A percentile compares a stretch with the other conserved stretches of the same genome.
Conservation (phyloP, 2,797 vertebrate genomes). For the Vultur gryphus region DNA sequence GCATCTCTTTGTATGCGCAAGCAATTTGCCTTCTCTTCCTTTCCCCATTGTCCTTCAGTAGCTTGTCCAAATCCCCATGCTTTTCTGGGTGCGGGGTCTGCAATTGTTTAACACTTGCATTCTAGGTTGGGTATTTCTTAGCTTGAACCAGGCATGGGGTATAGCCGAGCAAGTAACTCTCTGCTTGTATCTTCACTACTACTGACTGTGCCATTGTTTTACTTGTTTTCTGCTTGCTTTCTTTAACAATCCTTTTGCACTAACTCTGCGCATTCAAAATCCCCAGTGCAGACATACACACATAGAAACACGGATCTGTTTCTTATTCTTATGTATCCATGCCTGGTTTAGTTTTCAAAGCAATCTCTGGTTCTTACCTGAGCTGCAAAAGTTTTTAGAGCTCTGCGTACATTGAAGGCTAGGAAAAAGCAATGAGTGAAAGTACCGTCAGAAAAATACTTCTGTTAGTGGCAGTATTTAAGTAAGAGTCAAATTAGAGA, state of each 20-base stretch:
- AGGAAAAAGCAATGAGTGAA: constrained; percentile 19
- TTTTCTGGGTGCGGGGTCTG: background rate
- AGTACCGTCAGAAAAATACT: background rate
- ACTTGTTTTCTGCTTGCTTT: background rate
- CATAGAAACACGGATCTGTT: fast-evolving
- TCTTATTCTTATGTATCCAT: background rate
- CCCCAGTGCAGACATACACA: background rate
- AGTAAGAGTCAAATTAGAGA: background rate
- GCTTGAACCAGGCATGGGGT: background rate
- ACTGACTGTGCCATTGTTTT: background rate
- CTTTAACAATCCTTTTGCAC: background rate
- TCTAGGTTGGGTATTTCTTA: background rate
- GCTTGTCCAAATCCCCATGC: background rate
- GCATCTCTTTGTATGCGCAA: background rate
- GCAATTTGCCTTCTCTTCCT: background rate
- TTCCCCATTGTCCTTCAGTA: background rate
- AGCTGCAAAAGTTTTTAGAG: background rate
- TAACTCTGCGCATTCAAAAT: background rate
- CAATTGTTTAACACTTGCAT: background rate
- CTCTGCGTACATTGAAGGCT: background rate
- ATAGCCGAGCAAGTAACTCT: background rate
- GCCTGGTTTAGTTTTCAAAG: background rate
- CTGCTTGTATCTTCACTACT: background rate
- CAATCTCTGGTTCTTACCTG: constrained; percentile 60
- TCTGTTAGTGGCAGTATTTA: background rate